These are phyloP conservation scores for Antechinus stuartii DNA, from an alignment of 2,113 vertebrate species.

Conservation along the genomic window DNA sequence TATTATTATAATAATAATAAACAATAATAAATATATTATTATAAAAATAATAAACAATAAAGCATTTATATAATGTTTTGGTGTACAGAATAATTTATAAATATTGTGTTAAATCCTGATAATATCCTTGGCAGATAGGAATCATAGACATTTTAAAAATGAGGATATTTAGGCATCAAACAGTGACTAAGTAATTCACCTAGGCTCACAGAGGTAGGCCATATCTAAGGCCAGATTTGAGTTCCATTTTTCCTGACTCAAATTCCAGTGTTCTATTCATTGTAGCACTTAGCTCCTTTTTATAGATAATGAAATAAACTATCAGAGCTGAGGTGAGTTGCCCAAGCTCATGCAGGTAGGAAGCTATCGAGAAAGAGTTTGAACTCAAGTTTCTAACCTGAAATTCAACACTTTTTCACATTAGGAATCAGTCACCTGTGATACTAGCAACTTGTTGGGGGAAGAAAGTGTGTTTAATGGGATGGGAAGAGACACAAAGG, in stretches of 20 bases:
- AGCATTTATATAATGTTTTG: not conserved
- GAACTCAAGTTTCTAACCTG: not conserved
- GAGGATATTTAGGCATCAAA: not conserved
- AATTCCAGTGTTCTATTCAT: not conserved
- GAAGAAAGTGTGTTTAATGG: not conserved
- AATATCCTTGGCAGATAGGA: not conserved
- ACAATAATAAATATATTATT: too few species aligned
- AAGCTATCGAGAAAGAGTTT: not conserved
- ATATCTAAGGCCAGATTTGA: not conserved
- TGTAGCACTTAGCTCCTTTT: not conserved
- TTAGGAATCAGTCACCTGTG: not conserved
- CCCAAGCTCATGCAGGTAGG: not conserved
- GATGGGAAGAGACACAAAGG: not conserved
- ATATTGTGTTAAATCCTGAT: not conserved
- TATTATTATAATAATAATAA: too few species aligned
- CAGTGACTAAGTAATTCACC: not conserved
- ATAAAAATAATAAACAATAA: too few species aligned
- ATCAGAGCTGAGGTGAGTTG: not conserved
- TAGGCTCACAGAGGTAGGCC: not conserved
- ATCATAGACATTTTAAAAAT: not conserved
- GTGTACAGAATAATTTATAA: not conserved
- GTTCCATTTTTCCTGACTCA: not conserved
- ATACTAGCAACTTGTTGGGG: not conserved
- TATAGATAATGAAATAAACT: not conserved
- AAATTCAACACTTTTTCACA: not conserved